Conservation (phyloP, 2,113 vertebrate species). For the Stercorarius parasiticus region DNA sequence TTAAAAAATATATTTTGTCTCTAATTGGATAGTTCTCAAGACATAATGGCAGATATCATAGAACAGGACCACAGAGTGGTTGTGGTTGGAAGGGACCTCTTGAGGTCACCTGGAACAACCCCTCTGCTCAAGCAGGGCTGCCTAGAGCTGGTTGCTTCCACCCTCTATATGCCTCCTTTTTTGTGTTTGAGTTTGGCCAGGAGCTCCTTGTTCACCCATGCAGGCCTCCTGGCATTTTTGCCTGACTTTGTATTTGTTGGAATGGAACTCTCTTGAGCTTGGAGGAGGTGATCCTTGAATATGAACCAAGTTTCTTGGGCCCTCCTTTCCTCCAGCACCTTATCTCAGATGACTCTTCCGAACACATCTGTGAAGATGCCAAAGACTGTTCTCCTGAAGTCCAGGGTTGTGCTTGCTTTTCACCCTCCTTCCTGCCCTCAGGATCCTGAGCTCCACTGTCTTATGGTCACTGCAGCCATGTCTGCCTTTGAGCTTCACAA, state of each 20-base stretch:
- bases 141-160: rapidly evolving
- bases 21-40: background rate
- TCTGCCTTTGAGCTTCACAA: background rate
- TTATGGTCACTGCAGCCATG: background rate
- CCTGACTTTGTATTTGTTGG: background rate
- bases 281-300: background rate
- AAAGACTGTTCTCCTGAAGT: background rate
- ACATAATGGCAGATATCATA: rapidly evolving
- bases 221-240: background rate
- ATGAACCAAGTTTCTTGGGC: background rate
- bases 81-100: background rate
- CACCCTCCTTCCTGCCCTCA: background rate
- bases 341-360: rapidly evolving
- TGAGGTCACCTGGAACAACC: background rate
- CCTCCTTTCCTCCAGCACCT: background rate
- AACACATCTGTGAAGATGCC: background rate
- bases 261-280: background rate
- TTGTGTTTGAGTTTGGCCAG: background rate
- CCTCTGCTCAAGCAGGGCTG: rapidly evolving
- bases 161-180: background rate
- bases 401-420: background rate
- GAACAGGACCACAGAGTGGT: background rate
- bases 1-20: background rate
- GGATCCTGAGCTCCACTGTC: background rate
- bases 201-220: background rate